Conservation (phyloP, 2,797 vertebrate genomes). For the Peromyscus melanophrys region DNA sequence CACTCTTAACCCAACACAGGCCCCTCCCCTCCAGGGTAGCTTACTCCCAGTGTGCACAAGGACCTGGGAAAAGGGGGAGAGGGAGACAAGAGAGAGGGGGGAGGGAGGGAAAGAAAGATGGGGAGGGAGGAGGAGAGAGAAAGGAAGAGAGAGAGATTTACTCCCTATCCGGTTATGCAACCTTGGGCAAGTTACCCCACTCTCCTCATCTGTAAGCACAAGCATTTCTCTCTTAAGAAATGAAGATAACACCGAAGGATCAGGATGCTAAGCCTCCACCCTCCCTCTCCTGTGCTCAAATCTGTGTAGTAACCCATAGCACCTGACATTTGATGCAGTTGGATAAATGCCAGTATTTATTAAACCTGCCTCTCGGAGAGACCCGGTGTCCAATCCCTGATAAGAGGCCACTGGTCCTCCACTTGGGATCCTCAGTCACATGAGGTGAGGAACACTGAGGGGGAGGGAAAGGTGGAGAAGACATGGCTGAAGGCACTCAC, state of each 20-base stretch:
- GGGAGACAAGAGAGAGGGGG: background rate
- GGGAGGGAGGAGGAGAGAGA: background rate
- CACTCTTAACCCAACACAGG: background rate
- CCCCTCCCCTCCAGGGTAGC: background rate
- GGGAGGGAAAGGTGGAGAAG: background rate
- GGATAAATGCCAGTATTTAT: background rate
- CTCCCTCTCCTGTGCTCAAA: background rate
- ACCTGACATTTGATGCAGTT: background rate
- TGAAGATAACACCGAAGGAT: background rate
- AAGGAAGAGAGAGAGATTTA: background rate
- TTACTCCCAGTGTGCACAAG: background rate
- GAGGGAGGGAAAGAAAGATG: background rate
- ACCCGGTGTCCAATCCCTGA: background rate
- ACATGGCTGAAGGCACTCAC: slow-evolving; percentile 56
- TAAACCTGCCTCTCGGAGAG: background rate
- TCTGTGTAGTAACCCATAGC: background rate
- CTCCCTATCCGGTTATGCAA: slow-evolving; percentile 31
- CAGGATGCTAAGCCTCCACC: background rate
- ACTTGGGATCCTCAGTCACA: background rate
- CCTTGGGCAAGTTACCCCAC: slow-evolving; percentile 5
- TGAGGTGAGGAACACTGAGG: background rate
- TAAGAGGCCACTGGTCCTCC: background rate
- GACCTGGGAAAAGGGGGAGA: background rate
- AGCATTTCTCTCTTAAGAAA: background rate
- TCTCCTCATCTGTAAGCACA: slow-evolving; percentile 33